These are phyloP conservation scores for Tupaia tana DNA, from an alignment of 2,113 vertebrate genomes.

Conservation along the genomic window DNA sequence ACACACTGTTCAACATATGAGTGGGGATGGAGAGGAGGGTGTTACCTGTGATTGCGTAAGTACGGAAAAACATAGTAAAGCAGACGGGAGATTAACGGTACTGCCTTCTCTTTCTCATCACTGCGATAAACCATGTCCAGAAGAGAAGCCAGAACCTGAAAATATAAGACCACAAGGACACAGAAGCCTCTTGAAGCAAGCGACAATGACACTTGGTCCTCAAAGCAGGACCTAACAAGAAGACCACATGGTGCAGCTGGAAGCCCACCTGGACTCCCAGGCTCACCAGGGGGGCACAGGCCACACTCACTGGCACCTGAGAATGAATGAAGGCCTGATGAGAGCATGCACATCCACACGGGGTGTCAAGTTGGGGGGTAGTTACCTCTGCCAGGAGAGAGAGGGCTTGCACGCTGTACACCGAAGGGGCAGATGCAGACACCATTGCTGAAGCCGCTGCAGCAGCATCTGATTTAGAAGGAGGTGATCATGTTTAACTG, in stretches of 20 bases:
- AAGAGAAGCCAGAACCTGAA: slow-evolving; percentile 94
- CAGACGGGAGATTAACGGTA: slow-evolving; percentile 95
- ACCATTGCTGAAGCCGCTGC: slow-evolving; percentile 92
- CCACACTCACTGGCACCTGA: fast-evolving
- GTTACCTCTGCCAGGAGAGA: slow-evolving; percentile 95
- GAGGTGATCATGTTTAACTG: not conserved
- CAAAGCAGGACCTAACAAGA: fast-evolving
- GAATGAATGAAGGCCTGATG: no score
- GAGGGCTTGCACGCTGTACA: slow-evolving; percentile 97
- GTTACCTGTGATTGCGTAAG: slow-evolving; percentile 96
- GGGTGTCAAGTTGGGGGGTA: not conserved
- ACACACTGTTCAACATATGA: fast-evolving
- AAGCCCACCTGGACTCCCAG: not conserved
- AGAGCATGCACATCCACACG: fast-evolving
- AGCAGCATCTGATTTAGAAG: slow-evolving; percentile 86
- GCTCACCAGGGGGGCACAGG: not conserved
- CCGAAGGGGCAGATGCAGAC: slow-evolving; percentile 95
- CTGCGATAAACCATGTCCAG: slow-evolving; percentile 98
- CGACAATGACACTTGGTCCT: fast-evolving
- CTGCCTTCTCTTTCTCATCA: slow-evolving; percentile 97
- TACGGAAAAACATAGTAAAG: slow-evolving; percentile 98
- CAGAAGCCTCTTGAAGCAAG: not conserved
- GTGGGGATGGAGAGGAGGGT: fast-evolving
- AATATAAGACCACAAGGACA: fast-evolving
- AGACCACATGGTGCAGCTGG: fast-evolving